phyloP scores from a whole-genome alignment of 1,140 invertebrate genomes.

The Chrysopa pallens region DNA sequence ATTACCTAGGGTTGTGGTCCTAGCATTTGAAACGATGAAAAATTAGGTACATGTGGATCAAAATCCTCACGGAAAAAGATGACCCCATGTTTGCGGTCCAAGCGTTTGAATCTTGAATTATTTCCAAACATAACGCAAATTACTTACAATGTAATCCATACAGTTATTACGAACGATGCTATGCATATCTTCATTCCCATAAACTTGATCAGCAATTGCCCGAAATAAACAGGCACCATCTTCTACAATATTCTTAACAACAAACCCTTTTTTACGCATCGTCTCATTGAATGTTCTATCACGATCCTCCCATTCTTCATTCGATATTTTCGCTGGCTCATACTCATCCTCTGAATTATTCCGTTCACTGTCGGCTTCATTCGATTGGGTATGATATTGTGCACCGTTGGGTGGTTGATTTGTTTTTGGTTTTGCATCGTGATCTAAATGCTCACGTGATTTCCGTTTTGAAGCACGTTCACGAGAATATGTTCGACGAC shows the following conservation, averaged over 20 bases:
- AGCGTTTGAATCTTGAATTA: no score
- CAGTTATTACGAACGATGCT: slow-evolving; percentile 65
- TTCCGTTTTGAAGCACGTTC: no score
- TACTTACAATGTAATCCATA: slow-evolving; percentile 82
- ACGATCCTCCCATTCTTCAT: not conserved
- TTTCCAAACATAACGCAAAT: not conserved
- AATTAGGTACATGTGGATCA: no score
- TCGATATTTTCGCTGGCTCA: not conserved
- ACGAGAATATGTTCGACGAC: no score
- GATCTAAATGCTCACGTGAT: no score
- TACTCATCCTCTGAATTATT: not conserved
- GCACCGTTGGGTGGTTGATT: no score
- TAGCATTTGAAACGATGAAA: no score
- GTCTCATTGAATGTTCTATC: not conserved
- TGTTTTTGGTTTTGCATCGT: no score
- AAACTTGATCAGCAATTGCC: slow-evolving; percentile 83
- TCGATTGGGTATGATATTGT: no score
- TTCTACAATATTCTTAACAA: slow-evolving; percentile 77
- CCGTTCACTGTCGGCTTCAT: not conserved
- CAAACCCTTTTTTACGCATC: slow-evolving; percentile 33
- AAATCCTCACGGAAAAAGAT: no score
- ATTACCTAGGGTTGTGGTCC: no score
- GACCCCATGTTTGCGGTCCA: no score
- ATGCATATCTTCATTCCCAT: slow-evolving; percentile 89
- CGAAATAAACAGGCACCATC: slow-evolving; percentile 89